phyloP scores from a whole-genome alignment of 1,140 invertebrate species.

The Apis mellifera region DNA sequence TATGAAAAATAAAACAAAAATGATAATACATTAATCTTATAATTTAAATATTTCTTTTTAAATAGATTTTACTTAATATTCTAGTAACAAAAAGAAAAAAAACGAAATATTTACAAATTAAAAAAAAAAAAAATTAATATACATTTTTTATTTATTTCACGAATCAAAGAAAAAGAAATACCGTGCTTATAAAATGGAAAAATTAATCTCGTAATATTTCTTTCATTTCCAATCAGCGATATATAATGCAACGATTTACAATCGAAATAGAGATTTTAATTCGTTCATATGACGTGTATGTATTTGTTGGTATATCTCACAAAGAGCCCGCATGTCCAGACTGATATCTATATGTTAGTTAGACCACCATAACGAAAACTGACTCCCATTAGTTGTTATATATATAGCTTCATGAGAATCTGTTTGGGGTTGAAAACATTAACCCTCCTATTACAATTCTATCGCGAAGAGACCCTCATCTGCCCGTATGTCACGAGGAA shows the following conservation, averaged over 20 bases:
- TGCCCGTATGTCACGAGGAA: constrained; percentile 63
- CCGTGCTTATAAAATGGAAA: not conserved
- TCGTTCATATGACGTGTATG: constrained; percentile 23
- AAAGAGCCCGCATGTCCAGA: constrained; percentile 64
- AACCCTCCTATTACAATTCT: constrained; percentile 45
- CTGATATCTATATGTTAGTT: constrained; percentile 50
- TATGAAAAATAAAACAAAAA: not conserved
- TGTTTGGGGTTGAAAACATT: constrained; percentile 66
- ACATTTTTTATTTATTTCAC: no score
- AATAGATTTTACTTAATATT: not conserved
- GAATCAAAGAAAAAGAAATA: not conserved
- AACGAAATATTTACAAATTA: no score
- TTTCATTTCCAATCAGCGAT: constrained; percentile 20
- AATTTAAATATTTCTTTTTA: not conserved
- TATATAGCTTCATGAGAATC: constrained; percentile 71
- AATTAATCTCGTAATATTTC: no score
- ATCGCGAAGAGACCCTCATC: constrained; percentile 54
- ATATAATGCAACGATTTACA: not conserved
- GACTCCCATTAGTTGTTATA: constrained; percentile 68
- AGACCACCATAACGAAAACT: constrained; percentile 64
- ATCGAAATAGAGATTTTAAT: constrained; percentile 26
- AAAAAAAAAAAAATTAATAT: no score
- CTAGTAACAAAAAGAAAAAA: not conserved
- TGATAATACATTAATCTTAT: not conserved
- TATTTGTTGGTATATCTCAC: not conserved